These are phyloP conservation scores for Leuciscus waleckii DNA, from an alignment of 2,797 vertebrate genomes.

Conservation along the genomic window DNA sequence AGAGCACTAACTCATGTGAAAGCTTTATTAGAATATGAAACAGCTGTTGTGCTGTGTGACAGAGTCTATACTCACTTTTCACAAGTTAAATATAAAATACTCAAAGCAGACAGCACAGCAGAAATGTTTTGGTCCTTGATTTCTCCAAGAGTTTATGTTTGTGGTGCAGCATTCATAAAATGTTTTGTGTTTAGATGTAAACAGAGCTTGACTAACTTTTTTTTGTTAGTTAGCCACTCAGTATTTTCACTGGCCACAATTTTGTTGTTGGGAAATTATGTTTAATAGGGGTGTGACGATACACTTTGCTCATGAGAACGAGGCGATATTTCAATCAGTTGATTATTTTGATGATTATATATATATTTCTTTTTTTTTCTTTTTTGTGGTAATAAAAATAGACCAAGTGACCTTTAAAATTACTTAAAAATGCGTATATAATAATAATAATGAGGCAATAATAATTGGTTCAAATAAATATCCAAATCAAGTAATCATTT, in stretches of 20 bases:
- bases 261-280: not conserved
- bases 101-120: constrained; percentile 39
- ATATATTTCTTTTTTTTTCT: no score
- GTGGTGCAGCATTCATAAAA: not conserved
- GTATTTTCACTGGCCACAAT: not conserved
- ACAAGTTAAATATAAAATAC: constrained; percentile 62
- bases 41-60: constrained; percentile 53
- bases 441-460: not conserved
- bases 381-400: not conserved
- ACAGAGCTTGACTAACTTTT: not conserved
- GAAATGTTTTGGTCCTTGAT: not conserved
- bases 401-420: not conserved
- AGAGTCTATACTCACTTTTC: constrained; percentile 51
- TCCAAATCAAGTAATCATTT: not conserved
- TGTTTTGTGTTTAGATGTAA: not conserved
- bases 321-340: not conserved
- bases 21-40: constrained; percentile 76
- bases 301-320: no score
- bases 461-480: not conserved
- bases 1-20: constrained; percentile 78
- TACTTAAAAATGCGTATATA: not conserved
- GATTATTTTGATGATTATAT: not conserved
- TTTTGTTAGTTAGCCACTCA: not conserved
- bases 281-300: not conserved
- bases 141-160: not conserved